Evolutionary conservation across 1,140 invertebrate genomes (phyloP), one percentile per base, ranked within the genome.

Genomic region (Oreohelix idahoensis): DNA sequence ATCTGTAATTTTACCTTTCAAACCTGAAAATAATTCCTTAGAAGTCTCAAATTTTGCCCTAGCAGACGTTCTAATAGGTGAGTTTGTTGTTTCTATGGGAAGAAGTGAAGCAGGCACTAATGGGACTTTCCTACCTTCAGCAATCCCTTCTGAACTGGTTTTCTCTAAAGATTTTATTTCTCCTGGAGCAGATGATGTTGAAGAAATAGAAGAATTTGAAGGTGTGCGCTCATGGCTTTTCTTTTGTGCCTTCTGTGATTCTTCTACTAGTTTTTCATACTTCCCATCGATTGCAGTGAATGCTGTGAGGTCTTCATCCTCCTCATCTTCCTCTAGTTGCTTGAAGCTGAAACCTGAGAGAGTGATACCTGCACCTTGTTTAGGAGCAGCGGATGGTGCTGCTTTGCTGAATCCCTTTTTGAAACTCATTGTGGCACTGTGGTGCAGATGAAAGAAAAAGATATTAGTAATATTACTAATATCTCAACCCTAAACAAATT

Each of bases 301-400:
- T 58, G 79, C 71, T 58, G 88, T 88, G 15, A 90, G 84, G 38
- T 90, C 88, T 39, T 91, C 90, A 17, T 90, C 89, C 76, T 90
- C 89, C 36, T 90, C 89, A 76, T 88, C 89, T 63, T 89, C 85
- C 71, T 90, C 88, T 32, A 90, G 73, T 20, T 89, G 83, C 73
- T 90, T 91, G 79, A 90, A 92, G 58, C 91, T 89, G 79, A 91
- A 78, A 26, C 84, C 86, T 29, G 49, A 69, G 35, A 84, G 42
- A 26, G 70, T 66, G 45, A 85, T 53, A 36, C 78, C 73, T 32
- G 63, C 29, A 35, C n/a, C 63, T 66, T 29, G 63, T 66, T 66
- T 66, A 32, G 63, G 29, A 13, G 29, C 63, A 29, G n/a, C 5
- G 8, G 63, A 66, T 5, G n/a, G n/a, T 66, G n/a, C 63, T 66